These are phyloP conservation scores for Eueremaeus valkanovi DNA, from an alignment of 2,888 invertebrate species.

Conservation along the genomic window DNA sequence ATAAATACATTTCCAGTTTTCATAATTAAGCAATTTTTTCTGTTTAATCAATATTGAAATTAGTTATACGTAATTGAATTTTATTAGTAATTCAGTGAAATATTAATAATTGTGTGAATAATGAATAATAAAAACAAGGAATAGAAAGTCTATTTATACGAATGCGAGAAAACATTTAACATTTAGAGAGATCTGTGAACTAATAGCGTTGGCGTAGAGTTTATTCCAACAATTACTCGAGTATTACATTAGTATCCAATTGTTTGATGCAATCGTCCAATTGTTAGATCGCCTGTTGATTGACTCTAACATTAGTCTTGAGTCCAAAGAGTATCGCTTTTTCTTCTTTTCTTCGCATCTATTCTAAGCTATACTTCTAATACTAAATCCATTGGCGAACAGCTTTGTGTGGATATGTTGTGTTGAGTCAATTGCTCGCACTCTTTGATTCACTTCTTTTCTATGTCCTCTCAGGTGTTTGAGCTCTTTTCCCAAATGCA, in stretches of 20 bases:
- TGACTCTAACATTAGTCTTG: constrained; percentile 19
- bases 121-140: not conserved
- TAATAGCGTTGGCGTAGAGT: not conserved
- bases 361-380: constrained; percentile 3
- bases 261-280: constrained; percentile 27
- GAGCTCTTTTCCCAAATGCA: constrained; percentile 8
- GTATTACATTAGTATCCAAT: constrained; percentile 23
- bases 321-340: constrained; percentile 3
- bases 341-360: not conserved
- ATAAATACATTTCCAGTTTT: constrained; percentile 1
- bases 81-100: not conserved
- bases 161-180: too few relatives aligned
- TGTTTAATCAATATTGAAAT: not conserved
- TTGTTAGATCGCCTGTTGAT: constrained; percentile 34
- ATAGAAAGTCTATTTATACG: not conserved
- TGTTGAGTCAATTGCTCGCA: constrained; percentile 6
- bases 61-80: not conserved
- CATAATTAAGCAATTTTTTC: not conserved
- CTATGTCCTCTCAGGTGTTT: constrained; percentile 31
- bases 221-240: constrained; percentile 1
- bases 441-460: not conserved
- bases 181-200: not conserved
- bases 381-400: not conserved
- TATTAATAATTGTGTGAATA: not conserved
- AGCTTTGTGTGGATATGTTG: constrained; percentile 10